Evolutionary conservation across 2,113 vertebrate genomes (phyloP).

Genomic region (Myodes glareolus): DNA sequence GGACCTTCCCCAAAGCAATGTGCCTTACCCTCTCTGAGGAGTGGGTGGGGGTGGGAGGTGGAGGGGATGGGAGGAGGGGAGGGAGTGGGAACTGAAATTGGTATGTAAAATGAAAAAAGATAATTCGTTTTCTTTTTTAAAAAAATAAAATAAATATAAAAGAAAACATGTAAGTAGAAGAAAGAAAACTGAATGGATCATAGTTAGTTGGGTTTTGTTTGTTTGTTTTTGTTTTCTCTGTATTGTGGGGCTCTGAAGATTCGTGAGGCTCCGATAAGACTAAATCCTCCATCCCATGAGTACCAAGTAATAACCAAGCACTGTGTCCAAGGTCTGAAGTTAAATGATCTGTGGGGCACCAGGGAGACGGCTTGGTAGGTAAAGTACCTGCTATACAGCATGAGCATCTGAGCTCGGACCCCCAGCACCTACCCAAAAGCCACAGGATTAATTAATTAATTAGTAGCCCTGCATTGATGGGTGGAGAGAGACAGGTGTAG

Average conservation of each 20-base stretch:
- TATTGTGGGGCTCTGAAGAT: background rate
- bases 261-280: background rate
- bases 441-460: too few species aligned
- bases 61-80: too few species aligned
- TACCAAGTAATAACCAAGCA: background rate
- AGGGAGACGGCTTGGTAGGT: background rate
- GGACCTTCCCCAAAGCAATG: too few species aligned
- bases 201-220: background rate
- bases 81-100: too few species aligned
- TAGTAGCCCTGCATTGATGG: too few species aligned
- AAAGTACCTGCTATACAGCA: background rate
- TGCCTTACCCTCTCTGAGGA: too few species aligned
- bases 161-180: constrained; percentile 3
- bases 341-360: background rate
- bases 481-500: background rate
- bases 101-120: too few species aligned
- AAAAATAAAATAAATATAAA: too few species aligned
- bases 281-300: background rate
- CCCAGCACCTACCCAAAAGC: background rate
- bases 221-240: background rate
- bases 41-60: too few species aligned
- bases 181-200: constrained; percentile 20
- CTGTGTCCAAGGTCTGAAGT: background rate
- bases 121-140: too few species aligned
- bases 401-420: background rate